Evolutionary conservation across 2,797 vertebrate species (phyloP), one percentile per base, ranked within the genome.

Genomic region (Galagoides demidoff): DNA sequence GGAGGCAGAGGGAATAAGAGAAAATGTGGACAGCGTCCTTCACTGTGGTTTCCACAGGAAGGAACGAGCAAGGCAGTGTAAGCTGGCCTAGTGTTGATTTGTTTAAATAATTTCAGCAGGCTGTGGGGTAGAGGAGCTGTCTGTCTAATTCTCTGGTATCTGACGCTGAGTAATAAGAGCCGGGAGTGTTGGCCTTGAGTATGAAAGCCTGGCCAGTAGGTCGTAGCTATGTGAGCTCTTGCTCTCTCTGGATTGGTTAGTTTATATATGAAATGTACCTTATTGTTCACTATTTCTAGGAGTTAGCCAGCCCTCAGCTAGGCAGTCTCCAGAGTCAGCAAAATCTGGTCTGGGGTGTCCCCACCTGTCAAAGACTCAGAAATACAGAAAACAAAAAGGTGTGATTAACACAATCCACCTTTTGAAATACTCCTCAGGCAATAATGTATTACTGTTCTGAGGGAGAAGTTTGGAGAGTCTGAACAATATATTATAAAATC

Each of bases 341-440:
- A 93, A 49, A 12, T 52, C 31, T 49, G 23, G 20, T 52, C 45
- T 34, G 31, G 14, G 8, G 45, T 82, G 37, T 27, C 17, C 20
- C 27, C n/a, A 87, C 37, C 7, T 45, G 20, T 57, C 84, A 84
- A 91, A 84, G 17, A 39, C 63, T 79, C 39, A 85, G 66, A 89
- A 94, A 79, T 84, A 49, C 5, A 94, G 25, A 92, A 85, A 89
- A 85, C 74, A 85, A 84, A 92, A 92, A 85, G 29, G 1, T 39
- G 43, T 89, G 49, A 25, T 61, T 81, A 79, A 66, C 84, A 25
- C 1, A 88, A 55, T 0, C 10, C 20, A 25, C 22, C 29, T 34
- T 66, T 76, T 12, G 57, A 76, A 85, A 81, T 55, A 70, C 34
- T 85, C 17, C 74, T 82, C 45, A 92, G 22, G 17, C 59, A 92